Evolutionary conservation across 2,797 vertebrate species (phyloP), one percentile per base, ranked within the genome.

Genomic region (Ara ararauna): DNA sequence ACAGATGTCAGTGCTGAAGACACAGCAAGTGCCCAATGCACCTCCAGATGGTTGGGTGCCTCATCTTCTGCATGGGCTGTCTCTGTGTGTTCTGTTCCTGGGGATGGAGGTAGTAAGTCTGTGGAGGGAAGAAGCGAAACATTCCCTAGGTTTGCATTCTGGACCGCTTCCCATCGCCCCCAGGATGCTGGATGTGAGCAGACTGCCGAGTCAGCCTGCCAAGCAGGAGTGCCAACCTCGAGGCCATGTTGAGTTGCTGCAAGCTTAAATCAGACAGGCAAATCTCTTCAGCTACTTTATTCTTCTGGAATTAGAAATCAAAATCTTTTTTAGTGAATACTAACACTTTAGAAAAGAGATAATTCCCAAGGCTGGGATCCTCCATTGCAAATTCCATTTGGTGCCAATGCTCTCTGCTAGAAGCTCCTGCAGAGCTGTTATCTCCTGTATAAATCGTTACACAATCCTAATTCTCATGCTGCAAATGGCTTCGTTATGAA

Each of bases 391-490:
- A 34, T 38, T 73, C 75, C 38, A 2, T 16, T 51, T 16, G 1
- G 85, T 45, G 89, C 58, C 53, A 17, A 3, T 0, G 50, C 75
- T 62, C 75, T 51, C 19, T 3, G 54, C 76, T 68, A 68, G 86
- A 60, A 36, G 62, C 80, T 72, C 88, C 84, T 27, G 64, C 89
- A 36, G 32, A 36, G 77, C 86, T 2, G 3, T 38, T 74, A 51
- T 82, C 93, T 87, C 91, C 76, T 3, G 54, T 15, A 56, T 29
- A 7, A 42, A 42, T 82, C 27, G 2, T 96, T 91, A 75, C 75
- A 83, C 93, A 95, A 61, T 38, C 84, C 88, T 88, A 38, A 80
- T 91, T 86, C 74, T 47, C 61, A 68, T 85, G 87, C 91, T 84
- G 85, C 91, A 58, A 76, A 64, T 5, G 47, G 66, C 83, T 95